phyloP scores from a whole-genome alignment of 2,888 invertebrate genomes.

The Norana najaformis region DNA sequence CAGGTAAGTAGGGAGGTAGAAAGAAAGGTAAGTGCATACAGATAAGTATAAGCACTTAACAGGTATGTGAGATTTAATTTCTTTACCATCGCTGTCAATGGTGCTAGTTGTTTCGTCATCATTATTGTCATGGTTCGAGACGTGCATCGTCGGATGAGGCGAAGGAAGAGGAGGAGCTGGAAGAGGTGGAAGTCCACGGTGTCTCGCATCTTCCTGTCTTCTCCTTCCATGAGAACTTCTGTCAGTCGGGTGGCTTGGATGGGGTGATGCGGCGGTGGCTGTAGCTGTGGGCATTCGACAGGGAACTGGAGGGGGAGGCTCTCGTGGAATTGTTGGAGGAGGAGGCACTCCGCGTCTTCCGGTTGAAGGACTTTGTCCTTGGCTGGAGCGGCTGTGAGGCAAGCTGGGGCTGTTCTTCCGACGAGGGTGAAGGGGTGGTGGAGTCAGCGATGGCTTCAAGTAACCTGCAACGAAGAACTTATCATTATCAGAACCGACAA shows the following conservation, averaged over 20 bases:
- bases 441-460: not conserved
- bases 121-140: not conserved
- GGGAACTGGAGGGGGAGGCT: not conserved
- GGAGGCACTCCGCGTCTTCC: not conserved
- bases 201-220: not conserved
- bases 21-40: no score
- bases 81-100: not conserved
- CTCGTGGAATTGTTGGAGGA: not conserved
- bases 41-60: not conserved
- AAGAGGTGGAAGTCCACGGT: not conserved
- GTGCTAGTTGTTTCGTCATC: not conserved
- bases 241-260: not conserved
- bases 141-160: not conserved
- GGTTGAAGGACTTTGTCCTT: slow-evolving; percentile 4
- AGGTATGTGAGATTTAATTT: not conserved
- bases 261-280: not conserved
- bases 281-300: not conserved
- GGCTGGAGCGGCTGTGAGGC: not conserved
- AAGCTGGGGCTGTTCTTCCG: not conserved
- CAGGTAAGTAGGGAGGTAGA: no score
- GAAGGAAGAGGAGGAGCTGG: not conserved
- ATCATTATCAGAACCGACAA: not conserved
- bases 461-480: not conserved
- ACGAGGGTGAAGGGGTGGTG: not conserved
- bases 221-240: not conserved